These are phyloP conservation scores for Apis mellifera DNA, from an alignment of 1,140 invertebrate species.

Conservation along the genomic window Amel_HAv3.1 CM009940.2:9151501-9152000, in stretches of 20 bases:
- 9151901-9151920: conserved; percentile 7
- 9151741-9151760: conserved; percentile 72
- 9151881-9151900: not conserved
- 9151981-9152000: conserved; percentile 4
- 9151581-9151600: not conserved
- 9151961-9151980: not conserved
- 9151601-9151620: conserved; percentile 23
- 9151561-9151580: not conserved
- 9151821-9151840: conserved; percentile 14
- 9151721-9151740: conserved; percentile 43
- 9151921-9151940: not conserved
- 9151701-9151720: conserved; percentile 62
- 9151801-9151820: conserved; percentile 21
- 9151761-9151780: conserved; percentile 69
- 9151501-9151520: no score
- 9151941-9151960: not conserved
- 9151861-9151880: not conserved
- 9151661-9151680: conserved; percentile 73
- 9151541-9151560: not conserved
- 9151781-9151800: conserved; percentile 47
- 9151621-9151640: conserved; percentile 62
- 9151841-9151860: not conserved
- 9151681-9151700: conserved; percentile 72
- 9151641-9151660: conserved; percentile 75
- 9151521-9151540: not conserved